phyloP scores from a whole-genome alignment of 2,113 vertebrate species.

The Aptenodytes forsteri region DNA sequence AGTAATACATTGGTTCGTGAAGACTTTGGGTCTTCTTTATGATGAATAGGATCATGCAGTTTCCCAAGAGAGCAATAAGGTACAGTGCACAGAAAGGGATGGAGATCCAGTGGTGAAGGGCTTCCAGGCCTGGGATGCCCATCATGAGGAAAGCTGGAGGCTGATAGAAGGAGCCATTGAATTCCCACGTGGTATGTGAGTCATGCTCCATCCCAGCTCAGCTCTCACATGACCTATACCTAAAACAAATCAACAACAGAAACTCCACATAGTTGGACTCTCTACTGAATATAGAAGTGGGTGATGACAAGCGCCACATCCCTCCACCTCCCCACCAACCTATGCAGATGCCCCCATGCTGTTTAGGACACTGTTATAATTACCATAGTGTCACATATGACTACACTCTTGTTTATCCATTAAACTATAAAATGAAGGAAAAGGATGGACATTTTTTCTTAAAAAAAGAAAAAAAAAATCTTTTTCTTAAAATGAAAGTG shows the following conservation, averaged over 20 bases:
- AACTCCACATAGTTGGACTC: neutral
- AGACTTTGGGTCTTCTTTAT: constrained; percentile 57
- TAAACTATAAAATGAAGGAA: neutral
- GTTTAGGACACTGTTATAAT: neutral
- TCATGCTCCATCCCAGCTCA: constrained; percentile 46
- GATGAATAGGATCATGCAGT: constrained; percentile 62
- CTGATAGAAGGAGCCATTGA: constrained; percentile 64
- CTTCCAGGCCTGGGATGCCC: constrained; percentile 67
- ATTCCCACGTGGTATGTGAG: neutral
- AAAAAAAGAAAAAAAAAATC: neutral
- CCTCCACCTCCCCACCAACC: neutral
- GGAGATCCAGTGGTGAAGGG: constrained; percentile 53
- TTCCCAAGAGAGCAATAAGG: constrained; percentile 56
- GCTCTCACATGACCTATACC: constrained; percentile 23
- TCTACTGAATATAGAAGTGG: neutral
- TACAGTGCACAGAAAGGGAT: constrained; percentile 71
- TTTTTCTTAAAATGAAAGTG: neutral
- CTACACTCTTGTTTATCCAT: neutral
- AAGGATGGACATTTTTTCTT: neutral
- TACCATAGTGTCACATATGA: too few species aligned
- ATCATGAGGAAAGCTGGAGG: constrained; percentile 62
- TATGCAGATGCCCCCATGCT: neutral
- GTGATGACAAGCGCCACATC: neutral
- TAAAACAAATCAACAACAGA: constrained; percentile 30
- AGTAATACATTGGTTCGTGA: constrained; percentile 69